Evolutionary conservation across 2,797 vertebrate genomes (phyloP), one percentile per base, ranked within the genome.

Genomic region (Tokudaia muenninki): DNA sequence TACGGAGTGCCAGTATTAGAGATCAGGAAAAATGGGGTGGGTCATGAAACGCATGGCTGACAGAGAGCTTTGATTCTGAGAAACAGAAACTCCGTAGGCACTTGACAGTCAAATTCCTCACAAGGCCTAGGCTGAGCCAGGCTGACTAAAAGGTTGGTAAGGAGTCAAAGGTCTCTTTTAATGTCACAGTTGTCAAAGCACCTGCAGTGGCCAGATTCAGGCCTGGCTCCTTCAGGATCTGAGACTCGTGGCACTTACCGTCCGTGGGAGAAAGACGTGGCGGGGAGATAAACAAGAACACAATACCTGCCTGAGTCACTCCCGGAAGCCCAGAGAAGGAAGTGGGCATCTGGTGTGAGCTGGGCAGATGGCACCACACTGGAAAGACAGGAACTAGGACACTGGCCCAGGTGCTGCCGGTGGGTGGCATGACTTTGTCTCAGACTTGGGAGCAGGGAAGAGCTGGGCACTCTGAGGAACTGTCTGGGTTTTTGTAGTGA

Each of bases 241-340:
- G 9, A 81, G 41, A 17, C n/a, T 34, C 4, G 2, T 17, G 5
- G 74, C 59, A 8, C 22, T 78, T 47, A 4, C 31, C n/a, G 17
- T 86, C 31, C 21, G 3, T 3, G 55, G 70, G 61, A 94, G 83
- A 59, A 19, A 63, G 59, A 50, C 0, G 3, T 80, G 31, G 12
- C 0, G 2, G 63, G 84, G 44, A 34, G 31, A 70, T 52, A 52
- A 67, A 87, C 31, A 70, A 34, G 21, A 70, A 50, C 31, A 52
- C 47, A 37, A 24, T 17, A 1, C 2, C 14, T 77, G 52, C n/a
- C 87, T 0, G 0, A 4, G 24, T 47, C 72, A 82, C 0, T 41
- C 72, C 65, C 0, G 0, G 50, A 44, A 59, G 14, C 74, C 77
- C 94, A 7, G 84, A n/a, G 88, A 78, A 83, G 59, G 50, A 74